phyloP scores from a whole-genome alignment of 2,888 invertebrate genomes.

The Leptopilina drosophilae region DNA sequence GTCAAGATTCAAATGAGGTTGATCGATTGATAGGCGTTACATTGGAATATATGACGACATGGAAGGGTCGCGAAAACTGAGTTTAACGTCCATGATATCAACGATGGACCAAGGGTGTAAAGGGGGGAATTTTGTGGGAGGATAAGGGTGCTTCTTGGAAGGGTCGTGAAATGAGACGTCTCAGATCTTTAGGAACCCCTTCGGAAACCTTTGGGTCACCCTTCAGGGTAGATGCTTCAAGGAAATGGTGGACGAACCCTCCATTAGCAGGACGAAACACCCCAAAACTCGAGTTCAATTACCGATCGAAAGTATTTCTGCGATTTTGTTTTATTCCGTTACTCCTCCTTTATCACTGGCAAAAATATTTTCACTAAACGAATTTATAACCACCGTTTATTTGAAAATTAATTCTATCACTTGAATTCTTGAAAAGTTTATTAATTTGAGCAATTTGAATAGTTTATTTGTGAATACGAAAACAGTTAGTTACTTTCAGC shows the following conservation, averaged over 20 bases:
- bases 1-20: conserved; percentile 74
- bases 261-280: conserved; percentile 33
- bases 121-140: neutral
- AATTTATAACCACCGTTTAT: neutral
- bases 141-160: conserved; percentile 15
- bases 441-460: no score
- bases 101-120: neutral
- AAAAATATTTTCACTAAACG: conserved; percentile 20
- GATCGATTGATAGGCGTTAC: conserved; percentile 38
- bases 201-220: conserved; percentile 14
- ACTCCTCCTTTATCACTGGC: neutral
- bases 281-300: conserved; percentile 33
- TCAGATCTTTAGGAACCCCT: conserved; percentile 31
- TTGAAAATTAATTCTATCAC: neutral
- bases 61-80: neutral
- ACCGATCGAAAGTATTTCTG: conserved; percentile 40
- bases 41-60: conserved; percentile 31
- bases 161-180: conserved; percentile 41
- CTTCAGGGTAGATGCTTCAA: conserved; percentile 13
- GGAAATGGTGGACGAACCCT: conserved; percentile 41
- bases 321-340: conserved; percentile 26
- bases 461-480: no score
- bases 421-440: no score
- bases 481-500: no score
- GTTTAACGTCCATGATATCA: conserved; percentile 20